Evolutionary conservation across 1,140 invertebrate genomes (phyloP).

Genomic region (Triops cancriformis): DNA sequence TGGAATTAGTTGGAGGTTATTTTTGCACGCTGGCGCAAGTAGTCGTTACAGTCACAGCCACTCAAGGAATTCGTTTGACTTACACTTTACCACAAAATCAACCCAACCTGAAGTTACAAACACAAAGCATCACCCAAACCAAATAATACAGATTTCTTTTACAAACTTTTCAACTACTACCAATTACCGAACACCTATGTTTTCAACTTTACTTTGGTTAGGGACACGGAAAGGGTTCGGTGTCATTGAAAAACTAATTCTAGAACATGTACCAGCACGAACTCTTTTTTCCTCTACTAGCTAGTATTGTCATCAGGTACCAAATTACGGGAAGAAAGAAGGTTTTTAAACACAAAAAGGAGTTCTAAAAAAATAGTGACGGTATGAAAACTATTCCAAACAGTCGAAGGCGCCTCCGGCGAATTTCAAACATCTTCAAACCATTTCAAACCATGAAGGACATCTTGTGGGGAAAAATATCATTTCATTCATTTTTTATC

Average conservation of each 20-base stretch:
- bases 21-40: background rate
- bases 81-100: background rate
- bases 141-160: too few species aligned
- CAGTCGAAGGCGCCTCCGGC: too few species aligned
- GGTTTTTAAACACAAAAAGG: background rate
- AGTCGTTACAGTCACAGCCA: background rate
- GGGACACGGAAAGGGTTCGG: background rate
- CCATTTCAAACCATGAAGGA: too few species aligned
- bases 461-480: too few species aligned
- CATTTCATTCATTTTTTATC: conserved; percentile 52
- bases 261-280: background rate
- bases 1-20: background rate
- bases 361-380: background rate
- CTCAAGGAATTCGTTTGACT: conserved; percentile 2
- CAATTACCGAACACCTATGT: too few species aligned
- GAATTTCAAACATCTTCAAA: too few species aligned
- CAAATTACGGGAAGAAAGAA: conserved; percentile 1
- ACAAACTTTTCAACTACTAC: too few species aligned
- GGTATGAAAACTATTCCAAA: too few species aligned
- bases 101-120: background rate
- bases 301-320: conserved; percentile 5
- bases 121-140: too few species aligned
- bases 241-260: background rate
- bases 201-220: too few species aligned
- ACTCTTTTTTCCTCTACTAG: background rate